phyloP scores from a whole-genome alignment of 1,140 invertebrate species.

The Atopsyche davidsoni region DNA sequence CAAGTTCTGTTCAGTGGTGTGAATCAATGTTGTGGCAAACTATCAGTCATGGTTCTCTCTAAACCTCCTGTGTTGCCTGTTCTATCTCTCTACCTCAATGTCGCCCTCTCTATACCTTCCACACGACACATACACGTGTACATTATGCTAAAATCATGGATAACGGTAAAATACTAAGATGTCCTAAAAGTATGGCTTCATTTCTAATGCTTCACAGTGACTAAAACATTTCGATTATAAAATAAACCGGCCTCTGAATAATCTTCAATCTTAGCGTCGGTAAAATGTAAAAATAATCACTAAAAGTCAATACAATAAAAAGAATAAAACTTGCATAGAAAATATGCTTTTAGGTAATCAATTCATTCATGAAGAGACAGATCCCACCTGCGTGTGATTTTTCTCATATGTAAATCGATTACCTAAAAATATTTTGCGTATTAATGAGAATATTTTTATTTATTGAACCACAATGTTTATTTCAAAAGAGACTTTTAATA shows the following conservation, averaged over 20 bases:
- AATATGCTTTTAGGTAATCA: neutral
- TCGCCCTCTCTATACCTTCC: conserved; percentile 5
- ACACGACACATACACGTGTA: conserved; percentile 13
- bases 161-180: neutral
- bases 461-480: neutral
- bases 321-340: neutral
- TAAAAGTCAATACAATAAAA: neutral
- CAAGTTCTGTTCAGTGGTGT: conserved; percentile 17
- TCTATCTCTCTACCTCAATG: conserved; percentile 12
- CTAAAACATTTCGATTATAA: neutral
- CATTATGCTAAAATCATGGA: conserved; percentile 1
- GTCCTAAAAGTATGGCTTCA: neutral
- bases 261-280: too few species aligned
- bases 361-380: neutral
- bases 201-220: neutral
- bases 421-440: neutral
- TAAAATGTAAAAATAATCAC: too few species aligned
- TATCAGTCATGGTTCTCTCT: conserved; percentile 8
- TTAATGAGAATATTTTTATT: neutral
- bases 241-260: neutral
- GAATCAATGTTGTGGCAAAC: conserved; percentile 17
- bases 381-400: neutral
- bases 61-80: conserved; percentile 14
- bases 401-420: neutral
- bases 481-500: neutral